phyloP scores from a whole-genome alignment of 1,140 invertebrate genomes.

The Drosophila tristis region DNA sequence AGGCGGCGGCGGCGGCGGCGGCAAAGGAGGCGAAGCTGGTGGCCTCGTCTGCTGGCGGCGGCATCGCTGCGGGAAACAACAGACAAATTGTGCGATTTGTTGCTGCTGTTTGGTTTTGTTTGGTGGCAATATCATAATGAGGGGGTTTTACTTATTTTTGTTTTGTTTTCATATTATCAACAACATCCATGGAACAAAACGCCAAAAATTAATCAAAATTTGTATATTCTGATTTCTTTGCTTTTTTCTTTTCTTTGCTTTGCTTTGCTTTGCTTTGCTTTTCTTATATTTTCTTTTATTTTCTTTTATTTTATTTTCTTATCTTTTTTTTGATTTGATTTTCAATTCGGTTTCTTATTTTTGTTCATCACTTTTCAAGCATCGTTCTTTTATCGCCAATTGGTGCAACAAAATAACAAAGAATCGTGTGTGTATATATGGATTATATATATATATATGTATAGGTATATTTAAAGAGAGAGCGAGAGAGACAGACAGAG shows the following conservation, averaged over 20 bases:
- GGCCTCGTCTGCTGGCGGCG: slow-evolving; percentile 1
- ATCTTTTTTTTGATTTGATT: slow-evolving; percentile 9
- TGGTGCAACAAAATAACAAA: slow-evolving; percentile 56
- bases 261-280: no score
- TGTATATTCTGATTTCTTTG: slow-evolving; percentile 31
- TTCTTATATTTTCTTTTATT: slow-evolving; percentile 1
- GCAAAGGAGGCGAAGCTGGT: no score
- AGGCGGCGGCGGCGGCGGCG: no score
- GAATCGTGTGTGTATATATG: slow-evolving; percentile 11
- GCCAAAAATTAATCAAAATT: slow-evolving; percentile 79
- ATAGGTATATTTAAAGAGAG: slow-evolving; percentile 12
- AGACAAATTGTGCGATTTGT: slow-evolving; percentile 74
- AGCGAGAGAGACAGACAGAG: not conserved
- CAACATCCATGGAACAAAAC: slow-evolving; percentile 81
- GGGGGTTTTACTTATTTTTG: slow-evolving; percentile 22
- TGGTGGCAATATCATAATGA: slow-evolving; percentile 6
- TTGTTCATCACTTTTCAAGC: slow-evolving; percentile 17
- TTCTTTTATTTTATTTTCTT: slow-evolving; percentile 8
- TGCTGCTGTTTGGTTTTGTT: slow-evolving; percentile 45
- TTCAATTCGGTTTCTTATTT: slow-evolving; percentile 3
- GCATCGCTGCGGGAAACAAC: slow-evolving; percentile 71
- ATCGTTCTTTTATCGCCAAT: slow-evolving; percentile 40
- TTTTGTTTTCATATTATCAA: slow-evolving; percentile 42
- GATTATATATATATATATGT: not conserved
- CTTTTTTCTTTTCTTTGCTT: slow-evolving; percentile 7